A percentile compares a stretch with the other conserved stretches of the same genome.
phyloP scores from a whole-genome alignment of 2,888 invertebrate genomes.

The Aporophyla lueneburgensis region DNA sequence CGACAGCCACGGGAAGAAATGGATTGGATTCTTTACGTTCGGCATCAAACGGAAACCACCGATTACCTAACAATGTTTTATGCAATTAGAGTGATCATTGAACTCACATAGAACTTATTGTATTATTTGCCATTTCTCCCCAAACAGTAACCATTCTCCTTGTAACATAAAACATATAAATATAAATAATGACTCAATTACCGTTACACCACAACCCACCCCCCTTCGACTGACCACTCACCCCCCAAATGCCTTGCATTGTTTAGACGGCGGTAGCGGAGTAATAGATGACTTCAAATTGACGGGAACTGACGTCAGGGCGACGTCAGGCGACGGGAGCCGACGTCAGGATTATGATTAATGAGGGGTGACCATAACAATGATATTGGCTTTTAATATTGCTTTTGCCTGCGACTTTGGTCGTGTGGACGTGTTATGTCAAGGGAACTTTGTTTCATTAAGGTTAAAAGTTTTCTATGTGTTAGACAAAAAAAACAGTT shows the following conservation, averaged over 20 bases:
- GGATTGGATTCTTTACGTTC: no score
- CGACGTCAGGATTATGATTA: slow-evolving; percentile 49
- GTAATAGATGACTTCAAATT: slow-evolving; percentile 56
- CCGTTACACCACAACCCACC: not conserved
- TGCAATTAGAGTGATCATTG: not conserved
- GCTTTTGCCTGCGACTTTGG: not conserved
- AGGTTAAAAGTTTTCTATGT: not conserved
- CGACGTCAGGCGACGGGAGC: slow-evolving; percentile 16
- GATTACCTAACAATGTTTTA: no score
- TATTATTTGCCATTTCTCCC: not conserved
- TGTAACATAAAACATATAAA: not conserved
- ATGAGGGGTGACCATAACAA: slow-evolving; percentile 39
- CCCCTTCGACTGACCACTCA: slow-evolving; percentile 30
- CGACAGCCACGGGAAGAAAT: no score
- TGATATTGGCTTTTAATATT: slow-evolving; percentile 29
- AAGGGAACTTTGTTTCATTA: not conserved
- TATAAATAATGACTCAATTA: slow-evolving; percentile 43
- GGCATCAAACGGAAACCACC: no score
- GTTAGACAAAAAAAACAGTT: not conserved
- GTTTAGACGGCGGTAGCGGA: slow-evolving; percentile 38
- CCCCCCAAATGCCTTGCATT: slow-evolving; percentile 50
- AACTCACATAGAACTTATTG: not conserved
- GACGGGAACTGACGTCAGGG: slow-evolving; percentile 45
- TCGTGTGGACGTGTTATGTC: no score
- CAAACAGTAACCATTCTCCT: not conserved